A percentile compares a stretch with the other conserved stretches of the same genome.
Evolutionary conservation across 2,797 vertebrate species (phyloP).

Genomic region (Nothura maculosa): DNA sequence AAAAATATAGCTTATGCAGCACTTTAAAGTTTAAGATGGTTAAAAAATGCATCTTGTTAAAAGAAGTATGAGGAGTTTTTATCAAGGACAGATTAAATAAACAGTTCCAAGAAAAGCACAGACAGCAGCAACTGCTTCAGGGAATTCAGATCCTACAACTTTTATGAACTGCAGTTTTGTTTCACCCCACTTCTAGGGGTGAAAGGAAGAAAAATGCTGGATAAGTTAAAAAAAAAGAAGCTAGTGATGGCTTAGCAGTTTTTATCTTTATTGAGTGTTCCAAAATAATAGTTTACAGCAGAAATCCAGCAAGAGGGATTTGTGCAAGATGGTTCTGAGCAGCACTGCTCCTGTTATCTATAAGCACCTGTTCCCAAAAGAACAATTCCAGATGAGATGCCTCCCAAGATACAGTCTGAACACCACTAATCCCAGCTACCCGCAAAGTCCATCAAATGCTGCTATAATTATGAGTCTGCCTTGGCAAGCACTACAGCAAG

Average conservation of each 20-base stretch:
- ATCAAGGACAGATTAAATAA: constrained; percentile 13
- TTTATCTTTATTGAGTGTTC: background rate
- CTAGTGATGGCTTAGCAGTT: constrained; percentile 8
- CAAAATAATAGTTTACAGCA: background rate
- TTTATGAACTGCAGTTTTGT: background rate
- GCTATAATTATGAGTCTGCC: constrained; percentile 26
- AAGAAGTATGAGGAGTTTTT: constrained; percentile 4
- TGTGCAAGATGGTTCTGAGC: background rate
- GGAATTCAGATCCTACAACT: background rate
- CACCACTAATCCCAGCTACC: background rate
- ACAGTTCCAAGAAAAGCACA: background rate
- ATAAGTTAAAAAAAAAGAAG: constrained; percentile 3
- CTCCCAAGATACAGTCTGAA: background rate
- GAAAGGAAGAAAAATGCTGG: background rate
- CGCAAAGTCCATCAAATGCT: constrained; percentile 27
- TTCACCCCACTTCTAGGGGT: background rate
- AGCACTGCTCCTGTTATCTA: background rate
- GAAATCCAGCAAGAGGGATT: background rate
- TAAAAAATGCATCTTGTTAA: background rate
- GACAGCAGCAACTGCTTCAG: background rate
- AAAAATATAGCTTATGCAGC: background rate
- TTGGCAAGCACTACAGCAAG: background rate
- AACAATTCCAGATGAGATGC: constrained; percentile 3
- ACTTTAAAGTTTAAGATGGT: background rate
- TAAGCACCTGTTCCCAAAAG: background rate